Percentiles rank a stretch among this genome's conserved stretches.
Conservation (phyloP, 37 sponge, comb jelly and placozoan genomes). For the Agelas oroides region DNA sequence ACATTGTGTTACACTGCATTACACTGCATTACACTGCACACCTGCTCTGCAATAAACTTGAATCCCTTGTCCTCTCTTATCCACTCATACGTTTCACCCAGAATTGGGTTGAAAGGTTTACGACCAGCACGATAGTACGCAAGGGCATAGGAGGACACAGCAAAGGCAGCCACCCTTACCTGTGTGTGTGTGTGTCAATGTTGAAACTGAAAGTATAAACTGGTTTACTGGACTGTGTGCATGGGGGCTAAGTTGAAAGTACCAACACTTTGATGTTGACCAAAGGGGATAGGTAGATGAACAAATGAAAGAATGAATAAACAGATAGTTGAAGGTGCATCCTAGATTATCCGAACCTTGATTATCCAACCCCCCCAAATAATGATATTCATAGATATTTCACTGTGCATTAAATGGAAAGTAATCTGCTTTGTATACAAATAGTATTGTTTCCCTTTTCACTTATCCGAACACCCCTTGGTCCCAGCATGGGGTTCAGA, state of each 20-base stretch:
- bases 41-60: constrained; percentile 89
- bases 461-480: too few species aligned
- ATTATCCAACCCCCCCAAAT: too few species aligned
- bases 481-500: too few species aligned
- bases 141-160: constrained; percentile 61
- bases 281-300: neutral
- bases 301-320: too few species aligned
- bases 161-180: constrained; percentile 75
- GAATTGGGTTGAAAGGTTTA: constrained; percentile 86
- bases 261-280: too few species aligned
- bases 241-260: constrained; percentile 12
- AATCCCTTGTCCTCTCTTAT: constrained; percentile 74
- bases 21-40: constrained; percentile 7
- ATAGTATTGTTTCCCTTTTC: too few species aligned
- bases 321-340: too few species aligned
- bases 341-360: too few species aligned
- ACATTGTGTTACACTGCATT: too few species aligned
- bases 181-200: constrained; percentile 21
- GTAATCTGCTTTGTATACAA: too few species aligned
- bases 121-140: constrained; percentile 58
- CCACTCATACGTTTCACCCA: constrained; percentile 80
- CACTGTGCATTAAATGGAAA: too few species aligned
- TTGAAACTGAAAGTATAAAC: constrained; percentile 40
- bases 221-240: constrained; percentile 31
- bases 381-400: too few species aligned